Conservation (phyloP, 2,888 invertebrate genomes). For the Lasius platythorax region DNA sequence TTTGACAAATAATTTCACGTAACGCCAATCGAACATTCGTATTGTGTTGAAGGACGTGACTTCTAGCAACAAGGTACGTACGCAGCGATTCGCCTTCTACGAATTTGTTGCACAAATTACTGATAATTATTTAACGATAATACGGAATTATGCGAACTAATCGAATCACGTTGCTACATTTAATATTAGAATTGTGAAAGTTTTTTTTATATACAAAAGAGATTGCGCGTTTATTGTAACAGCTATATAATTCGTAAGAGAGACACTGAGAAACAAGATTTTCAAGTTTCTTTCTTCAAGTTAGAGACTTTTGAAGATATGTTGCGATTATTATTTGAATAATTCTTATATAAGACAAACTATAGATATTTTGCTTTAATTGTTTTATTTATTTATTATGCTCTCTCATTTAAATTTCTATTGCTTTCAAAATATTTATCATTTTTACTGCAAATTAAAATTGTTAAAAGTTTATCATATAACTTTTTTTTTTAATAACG, state of each 20-base stretch:
- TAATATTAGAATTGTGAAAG: background rate
- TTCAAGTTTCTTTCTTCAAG: background rate
- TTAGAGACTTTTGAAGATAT: background rate
- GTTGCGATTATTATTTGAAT: background rate
- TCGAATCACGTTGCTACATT: background rate
- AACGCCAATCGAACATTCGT: background rate
- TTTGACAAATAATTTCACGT: slow-evolving; percentile 5
- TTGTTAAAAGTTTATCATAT: background rate
- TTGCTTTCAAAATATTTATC: background rate
- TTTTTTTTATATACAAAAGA: background rate
- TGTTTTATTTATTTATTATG: background rate
- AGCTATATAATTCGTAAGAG: too few relatives aligned
- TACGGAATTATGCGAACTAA: background rate
- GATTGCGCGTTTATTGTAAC: too few relatives aligned
- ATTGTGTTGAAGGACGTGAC: slow-evolving; percentile 15
- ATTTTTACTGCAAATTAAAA: background rate
- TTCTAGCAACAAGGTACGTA: background rate
- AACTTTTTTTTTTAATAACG: background rate
- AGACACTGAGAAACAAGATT: background rate
- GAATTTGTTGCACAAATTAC: background rate
- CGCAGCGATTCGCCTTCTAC: background rate
- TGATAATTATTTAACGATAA: background rate
- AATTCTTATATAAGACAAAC: background rate
- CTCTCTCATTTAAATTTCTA: background rate
- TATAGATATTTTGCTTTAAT: background rate